These are phyloP conservation scores for Orussus abietinus DNA, from an alignment of 1,140 invertebrate genomes.

Conservation along the genomic window DNA sequence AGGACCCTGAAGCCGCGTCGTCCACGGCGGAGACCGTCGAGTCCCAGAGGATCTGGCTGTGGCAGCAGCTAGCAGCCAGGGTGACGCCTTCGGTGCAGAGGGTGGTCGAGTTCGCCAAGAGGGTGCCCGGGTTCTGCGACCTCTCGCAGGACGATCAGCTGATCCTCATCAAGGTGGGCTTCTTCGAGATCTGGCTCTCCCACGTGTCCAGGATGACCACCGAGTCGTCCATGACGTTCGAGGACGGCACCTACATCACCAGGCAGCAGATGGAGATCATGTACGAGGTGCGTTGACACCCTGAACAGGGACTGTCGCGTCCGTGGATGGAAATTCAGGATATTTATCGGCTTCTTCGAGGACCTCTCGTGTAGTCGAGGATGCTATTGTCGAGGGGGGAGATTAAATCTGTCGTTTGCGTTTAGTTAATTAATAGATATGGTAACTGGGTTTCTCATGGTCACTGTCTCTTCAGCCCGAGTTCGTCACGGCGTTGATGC, in stretches of 20 bases:
- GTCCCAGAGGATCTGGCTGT: slow-evolving; percentile 68
- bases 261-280: slow-evolving; percentile 84
- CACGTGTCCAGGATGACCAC: slow-evolving; percentile 81
- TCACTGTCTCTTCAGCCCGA: too few species aligned
- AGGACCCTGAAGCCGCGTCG: slow-evolving; percentile 59
- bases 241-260: slow-evolving; percentile 84
- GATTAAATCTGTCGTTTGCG: too few species aligned
- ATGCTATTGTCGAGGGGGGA: too few species aligned
- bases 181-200: slow-evolving; percentile 94
- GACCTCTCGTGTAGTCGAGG: too few species aligned
- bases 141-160: slow-evolving; percentile 90
- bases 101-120: slow-evolving; percentile 91
- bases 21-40: slow-evolving; percentile 66
- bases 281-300: too few species aligned
- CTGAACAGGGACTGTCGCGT: too few species aligned
- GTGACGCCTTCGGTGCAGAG: slow-evolving; percentile 84
- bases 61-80: slow-evolving; percentile 73
- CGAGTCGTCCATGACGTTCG: slow-evolving; percentile 81
- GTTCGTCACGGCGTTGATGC: slow-evolving; percentile 70
- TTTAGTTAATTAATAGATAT: too few species aligned
- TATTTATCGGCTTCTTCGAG: too few species aligned
- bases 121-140: slow-evolving; percentile 83
- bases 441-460: too few species aligned
- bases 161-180: slow-evolving; percentile 91
- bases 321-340: too few species aligned